Conservation (phyloP, 2,113 vertebrate genomes). For the Hydrochoerus hydrochaeris region DNA sequence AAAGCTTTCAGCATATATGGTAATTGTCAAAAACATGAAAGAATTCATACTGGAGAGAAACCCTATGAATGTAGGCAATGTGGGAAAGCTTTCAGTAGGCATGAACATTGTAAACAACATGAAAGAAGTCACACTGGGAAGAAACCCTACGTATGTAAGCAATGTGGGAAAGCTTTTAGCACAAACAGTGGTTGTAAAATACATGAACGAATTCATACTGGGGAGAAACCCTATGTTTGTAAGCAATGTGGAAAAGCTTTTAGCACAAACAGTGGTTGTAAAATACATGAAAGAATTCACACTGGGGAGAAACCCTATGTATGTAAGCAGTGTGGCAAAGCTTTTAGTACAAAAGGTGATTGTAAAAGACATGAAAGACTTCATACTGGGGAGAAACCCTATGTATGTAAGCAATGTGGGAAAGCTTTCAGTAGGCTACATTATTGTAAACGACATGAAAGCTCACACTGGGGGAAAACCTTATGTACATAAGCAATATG, state of each 20-base stretch:
- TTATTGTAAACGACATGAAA: neutral
- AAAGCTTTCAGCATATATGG: neutral
- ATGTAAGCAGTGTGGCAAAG: neutral
- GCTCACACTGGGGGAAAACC: neutral
- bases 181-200: neutral
- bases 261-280: neutral
- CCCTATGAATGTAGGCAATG: neutral
- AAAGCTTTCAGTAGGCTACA: neutral
- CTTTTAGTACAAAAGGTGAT: neutral
- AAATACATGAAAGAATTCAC: neutral
- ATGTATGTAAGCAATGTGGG: neutral
- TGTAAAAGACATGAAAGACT: neutral
- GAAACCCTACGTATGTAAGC: neutral
- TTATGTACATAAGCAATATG: neutral
- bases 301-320: neutral
- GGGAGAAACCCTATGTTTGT: neutral
- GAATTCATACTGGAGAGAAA: neutral
- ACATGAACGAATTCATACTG: neutral
- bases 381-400: neutral
- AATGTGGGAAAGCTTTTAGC: neutral
- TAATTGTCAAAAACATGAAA: neutral
- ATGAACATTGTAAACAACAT: neutral
- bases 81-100: neutral
- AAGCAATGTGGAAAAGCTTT: neutral
- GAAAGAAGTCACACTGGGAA: neutral